Conservation (phyloP, 1,140 invertebrate species). For the Thaumetopoea pityocampa region DNA sequence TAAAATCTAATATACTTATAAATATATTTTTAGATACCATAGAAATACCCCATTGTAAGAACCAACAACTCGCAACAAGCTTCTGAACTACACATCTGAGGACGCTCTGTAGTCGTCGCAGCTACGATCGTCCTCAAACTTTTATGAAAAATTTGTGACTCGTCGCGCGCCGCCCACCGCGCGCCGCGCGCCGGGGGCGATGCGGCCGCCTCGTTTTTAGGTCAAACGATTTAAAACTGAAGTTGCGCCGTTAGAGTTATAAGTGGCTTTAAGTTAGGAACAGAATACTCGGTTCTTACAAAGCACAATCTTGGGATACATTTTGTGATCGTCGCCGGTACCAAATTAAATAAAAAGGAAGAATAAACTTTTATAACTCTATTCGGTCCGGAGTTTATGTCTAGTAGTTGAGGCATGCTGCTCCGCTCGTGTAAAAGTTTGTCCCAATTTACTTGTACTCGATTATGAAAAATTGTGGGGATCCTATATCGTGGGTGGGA, state of each 20-base stretch:
- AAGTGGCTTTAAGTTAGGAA: slow-evolving; percentile 45
- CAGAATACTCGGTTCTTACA: no score
- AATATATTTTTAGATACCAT: no score
- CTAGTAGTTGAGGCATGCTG: no score
- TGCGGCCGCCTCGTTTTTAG: slow-evolving; percentile 28
- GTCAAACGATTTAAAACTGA: slow-evolving; percentile 41
- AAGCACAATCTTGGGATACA: slow-evolving; percentile 2
- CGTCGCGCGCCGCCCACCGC: slow-evolving; percentile 1
- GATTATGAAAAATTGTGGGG: no score
- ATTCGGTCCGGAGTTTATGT: slow-evolving; percentile 7
- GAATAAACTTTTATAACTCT: slow-evolving; percentile 5
- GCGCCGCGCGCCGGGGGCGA: slow-evolving; percentile 4
- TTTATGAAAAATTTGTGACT: background rate
- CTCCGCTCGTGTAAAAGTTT: no score
- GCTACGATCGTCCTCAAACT: background rate
- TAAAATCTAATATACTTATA: no score
- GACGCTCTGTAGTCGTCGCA: slow-evolving; percentile 9
- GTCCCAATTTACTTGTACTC: no score
- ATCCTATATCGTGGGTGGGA: no score
- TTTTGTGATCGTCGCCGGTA: slow-evolving; percentile 31
- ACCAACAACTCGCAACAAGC: slow-evolving; percentile 21
- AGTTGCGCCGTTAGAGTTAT: slow-evolving; percentile 38
- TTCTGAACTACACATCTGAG: slow-evolving; percentile 33
- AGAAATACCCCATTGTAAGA: no score
- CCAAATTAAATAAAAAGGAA: slow-evolving; percentile 8